phyloP scores from a whole-genome alignment of 1,140 invertebrate species.

The Drosophila elegans region DNA sequence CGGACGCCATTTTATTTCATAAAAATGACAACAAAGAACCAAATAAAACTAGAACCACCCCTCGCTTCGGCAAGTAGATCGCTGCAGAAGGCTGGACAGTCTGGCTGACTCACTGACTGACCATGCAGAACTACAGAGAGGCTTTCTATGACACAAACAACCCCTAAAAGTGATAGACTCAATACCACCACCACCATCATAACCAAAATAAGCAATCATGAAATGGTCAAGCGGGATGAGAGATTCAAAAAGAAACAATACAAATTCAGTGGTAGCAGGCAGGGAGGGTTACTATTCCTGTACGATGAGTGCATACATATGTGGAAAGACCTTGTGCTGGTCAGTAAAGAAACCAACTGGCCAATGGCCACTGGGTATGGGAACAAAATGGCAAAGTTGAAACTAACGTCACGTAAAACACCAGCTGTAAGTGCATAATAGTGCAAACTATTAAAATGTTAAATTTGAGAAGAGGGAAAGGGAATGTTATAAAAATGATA shows the following conservation, averaged over 20 bases:
- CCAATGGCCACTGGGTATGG: slow-evolving; percentile 50
- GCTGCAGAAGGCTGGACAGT: slow-evolving; percentile 17
- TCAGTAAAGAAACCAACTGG: slow-evolving; percentile 52
- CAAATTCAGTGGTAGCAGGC: slow-evolving; percentile 13
- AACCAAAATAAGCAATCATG: slow-evolving; percentile 14
- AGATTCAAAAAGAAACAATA: slow-evolving; percentile 44
- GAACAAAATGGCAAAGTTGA: slow-evolving; percentile 54
- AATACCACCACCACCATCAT: slow-evolving; percentile 22
- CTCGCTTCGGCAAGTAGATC: slow-evolving; percentile 52
- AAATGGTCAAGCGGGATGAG: slow-evolving; percentile 60
- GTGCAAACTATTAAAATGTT: slow-evolving; percentile 27
- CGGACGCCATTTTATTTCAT: slow-evolving; percentile 58
- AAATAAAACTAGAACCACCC: slow-evolving; percentile 47
- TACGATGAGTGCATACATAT: neutral
- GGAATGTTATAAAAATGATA: neutral
- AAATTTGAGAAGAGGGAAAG: neutral
- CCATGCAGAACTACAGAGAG: slow-evolving; percentile 20
- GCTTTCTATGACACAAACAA: slow-evolving; percentile 20
- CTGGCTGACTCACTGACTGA: slow-evolving; percentile 41
- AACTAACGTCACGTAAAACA: neutral
- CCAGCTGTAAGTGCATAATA: slow-evolving; percentile 43
- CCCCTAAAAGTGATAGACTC: slow-evolving; percentile 36
- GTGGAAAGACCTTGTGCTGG: slow-evolving; percentile 57
- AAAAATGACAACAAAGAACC: slow-evolving; percentile 14
- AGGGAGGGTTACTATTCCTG: slow-evolving; percentile 10